Conservation (phyloP, 2,113 vertebrate species). For the Solea solea region DNA sequence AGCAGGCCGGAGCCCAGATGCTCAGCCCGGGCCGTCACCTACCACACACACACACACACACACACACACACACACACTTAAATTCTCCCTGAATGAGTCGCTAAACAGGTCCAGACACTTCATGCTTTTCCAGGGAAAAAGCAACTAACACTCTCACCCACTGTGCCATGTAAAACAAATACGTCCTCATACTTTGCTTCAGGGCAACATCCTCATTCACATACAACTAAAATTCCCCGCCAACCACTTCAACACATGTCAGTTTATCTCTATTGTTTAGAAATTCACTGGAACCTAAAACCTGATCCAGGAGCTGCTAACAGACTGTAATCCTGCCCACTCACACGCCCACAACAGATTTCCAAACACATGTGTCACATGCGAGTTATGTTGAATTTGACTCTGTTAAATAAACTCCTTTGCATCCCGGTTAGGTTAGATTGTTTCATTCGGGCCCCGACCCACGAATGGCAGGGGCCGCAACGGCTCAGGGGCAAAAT, state of each 20-base stretch:
- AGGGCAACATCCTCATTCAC: too few species aligned
- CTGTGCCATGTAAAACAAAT: too few species aligned
- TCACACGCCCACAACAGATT: too few species aligned
- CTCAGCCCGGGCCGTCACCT: slow-evolving; percentile 93
- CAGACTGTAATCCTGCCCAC: too few species aligned
- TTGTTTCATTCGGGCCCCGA: too few species aligned
- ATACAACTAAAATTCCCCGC: slow-evolving; percentile 2
- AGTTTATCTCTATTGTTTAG: background rate
- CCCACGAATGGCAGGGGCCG: too few species aligned
- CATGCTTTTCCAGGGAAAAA: slow-evolving; percentile 2
- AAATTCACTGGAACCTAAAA: slow-evolving; percentile 7
- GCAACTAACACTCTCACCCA: background rate
- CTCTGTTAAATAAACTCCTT: too few species aligned
- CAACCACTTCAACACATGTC: background rate
- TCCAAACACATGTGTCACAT: too few species aligned
- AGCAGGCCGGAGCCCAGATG: slow-evolving; percentile 93
- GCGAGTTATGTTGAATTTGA: too few species aligned
- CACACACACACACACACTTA: background rate
- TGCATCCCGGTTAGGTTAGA: too few species aligned
- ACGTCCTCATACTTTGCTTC: background rate
- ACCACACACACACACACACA: background rate
- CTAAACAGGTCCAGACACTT: slow-evolving; percentile 19
- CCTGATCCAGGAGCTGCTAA: background rate
- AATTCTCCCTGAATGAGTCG: background rate
- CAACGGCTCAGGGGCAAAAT: too few species aligned